These are phyloP conservation scores for Cinara cedri DNA, from an alignment of 2,888 invertebrate species.

Conservation along the genomic window DNA sequence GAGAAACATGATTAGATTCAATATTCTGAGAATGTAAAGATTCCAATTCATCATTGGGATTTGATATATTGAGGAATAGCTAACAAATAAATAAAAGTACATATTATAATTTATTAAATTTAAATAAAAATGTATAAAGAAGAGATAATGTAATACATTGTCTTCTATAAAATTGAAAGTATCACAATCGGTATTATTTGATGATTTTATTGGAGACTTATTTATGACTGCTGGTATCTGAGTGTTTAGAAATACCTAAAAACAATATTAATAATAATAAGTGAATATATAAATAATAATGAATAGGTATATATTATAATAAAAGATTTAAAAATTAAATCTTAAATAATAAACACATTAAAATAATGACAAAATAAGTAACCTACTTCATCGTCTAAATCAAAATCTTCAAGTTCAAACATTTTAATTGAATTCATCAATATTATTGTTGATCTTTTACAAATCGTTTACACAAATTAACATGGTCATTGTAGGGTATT, in stretches of 20 bases:
- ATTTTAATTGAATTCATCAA: neutral
- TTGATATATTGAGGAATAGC: constrained; percentile 27
- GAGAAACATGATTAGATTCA: neutral
- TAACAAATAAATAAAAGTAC: neutral
- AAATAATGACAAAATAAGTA: neutral
- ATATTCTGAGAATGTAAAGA: constrained; percentile 1
- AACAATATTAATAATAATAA: no score
- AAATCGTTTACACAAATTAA: neutral
- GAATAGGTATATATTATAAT: no score
- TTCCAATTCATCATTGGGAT: constrained; percentile 24
- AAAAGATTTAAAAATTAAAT: no score
- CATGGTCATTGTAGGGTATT: no score
- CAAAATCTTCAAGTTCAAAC: constrained; percentile 51
- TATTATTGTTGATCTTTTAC: neutral
- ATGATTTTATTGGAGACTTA: neutral
- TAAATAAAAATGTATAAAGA: neutral
- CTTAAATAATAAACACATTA: no score
- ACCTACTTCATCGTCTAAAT: constrained; percentile 50
- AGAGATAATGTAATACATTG: constrained; percentile 12
- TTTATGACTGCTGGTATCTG: constrained; percentile 1
- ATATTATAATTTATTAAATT: neutral
- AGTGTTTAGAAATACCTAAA: constrained; percentile 44
- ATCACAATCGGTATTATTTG: neutral
- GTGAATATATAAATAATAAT: no score
- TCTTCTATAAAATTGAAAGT: constrained; percentile 6